phyloP scores from a whole-genome alignment of 2,113 vertebrate species.

The Tautogolabrus adspersus region DNA sequence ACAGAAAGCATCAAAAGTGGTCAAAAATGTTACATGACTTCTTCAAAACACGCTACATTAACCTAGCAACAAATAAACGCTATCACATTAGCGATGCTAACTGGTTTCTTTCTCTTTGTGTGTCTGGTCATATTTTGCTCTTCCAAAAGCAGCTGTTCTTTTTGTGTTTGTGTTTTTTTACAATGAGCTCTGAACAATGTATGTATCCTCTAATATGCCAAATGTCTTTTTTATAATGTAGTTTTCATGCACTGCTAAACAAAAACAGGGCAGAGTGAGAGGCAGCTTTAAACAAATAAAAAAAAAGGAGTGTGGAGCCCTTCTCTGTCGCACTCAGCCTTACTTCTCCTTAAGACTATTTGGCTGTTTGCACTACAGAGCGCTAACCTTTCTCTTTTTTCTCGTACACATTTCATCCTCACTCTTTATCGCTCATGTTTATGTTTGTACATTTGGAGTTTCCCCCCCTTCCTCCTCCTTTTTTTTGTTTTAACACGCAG shows the following conservation, averaged over 20 bases:
- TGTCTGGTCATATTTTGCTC: constrained; percentile 70
- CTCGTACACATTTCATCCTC: constrained; percentile 53
- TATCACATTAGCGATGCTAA: constrained; percentile 56
- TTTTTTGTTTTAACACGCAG: constrained; percentile 40
- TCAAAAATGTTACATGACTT: constrained; percentile 71
- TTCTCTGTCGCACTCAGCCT: constrained; percentile 77
- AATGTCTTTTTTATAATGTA: constrained; percentile 86
- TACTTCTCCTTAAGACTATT: constrained; percentile 68
- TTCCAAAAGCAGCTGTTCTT: constrained; percentile 91
- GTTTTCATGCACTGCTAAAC: constrained; percentile 93
- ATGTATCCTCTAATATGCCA: constrained; percentile 91
- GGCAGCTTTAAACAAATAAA: constrained; percentile 86
- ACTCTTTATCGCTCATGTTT: constrained; percentile 33
- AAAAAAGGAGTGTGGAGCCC: constrained; percentile 70
- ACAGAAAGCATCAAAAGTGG: not conserved
- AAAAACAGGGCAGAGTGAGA: constrained; percentile 84
- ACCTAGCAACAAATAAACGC: constrained; percentile 9
- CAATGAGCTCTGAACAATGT: constrained; percentile 92
- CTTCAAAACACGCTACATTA: constrained; percentile 47
- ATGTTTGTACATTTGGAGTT: constrained; percentile 40
- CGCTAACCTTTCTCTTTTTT: constrained; percentile 61
- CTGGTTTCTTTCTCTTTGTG: constrained; percentile 37
- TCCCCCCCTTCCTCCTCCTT: not conserved
- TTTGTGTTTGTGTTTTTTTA: constrained; percentile 61
- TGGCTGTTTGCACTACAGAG: constrained; percentile 75